A percentile compares a stretch with the other conserved stretches of the same genome.
These are phyloP conservation scores for Pteria penguin DNA, from an alignment of 2,888 invertebrate genomes.

Conservation along the genomic window DNA sequence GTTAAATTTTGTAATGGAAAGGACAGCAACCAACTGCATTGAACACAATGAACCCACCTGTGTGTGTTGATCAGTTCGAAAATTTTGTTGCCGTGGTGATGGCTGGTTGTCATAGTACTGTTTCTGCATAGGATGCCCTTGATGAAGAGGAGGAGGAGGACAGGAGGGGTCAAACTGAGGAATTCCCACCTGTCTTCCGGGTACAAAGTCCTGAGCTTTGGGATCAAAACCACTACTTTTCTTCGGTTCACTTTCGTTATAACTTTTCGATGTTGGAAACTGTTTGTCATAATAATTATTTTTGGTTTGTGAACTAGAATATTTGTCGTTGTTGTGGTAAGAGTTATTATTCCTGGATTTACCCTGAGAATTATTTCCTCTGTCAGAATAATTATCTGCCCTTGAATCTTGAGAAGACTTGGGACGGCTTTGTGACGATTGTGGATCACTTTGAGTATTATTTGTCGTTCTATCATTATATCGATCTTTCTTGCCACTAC, in stretches of 20 bases:
- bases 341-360: not conserved
- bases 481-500: constrained; percentile 25
- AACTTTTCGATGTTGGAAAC: too few relatives aligned
- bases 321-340: not conserved
- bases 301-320: not conserved
- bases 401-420: not conserved
- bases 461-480: constrained; percentile 21
- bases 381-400: not conserved
- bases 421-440: constrained; percentile 8
- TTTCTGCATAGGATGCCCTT: not conserved
- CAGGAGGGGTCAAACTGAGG: not conserved
- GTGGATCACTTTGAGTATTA: constrained; percentile 10
- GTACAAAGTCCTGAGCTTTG: not conserved
- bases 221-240: not conserved
- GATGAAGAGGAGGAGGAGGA: not conserved
- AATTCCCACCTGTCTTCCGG: not conserved
- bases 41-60: too few relatives aligned
- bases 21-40: too few relatives aligned
- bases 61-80: too few relatives aligned
- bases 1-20: too few relatives aligned
- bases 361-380: not conserved
- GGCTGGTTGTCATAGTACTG: too few relatives aligned
- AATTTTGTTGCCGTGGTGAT: too few relatives aligned
- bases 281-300: too few relatives aligned
- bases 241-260: too few relatives aligned